A percentile compares a stretch with the other conserved stretches of the same genome.
These are phyloP conservation scores for Itoplectis maculator DNA, from an alignment of 2,888 invertebrate genomes.

Conservation along the genomic window DNA sequence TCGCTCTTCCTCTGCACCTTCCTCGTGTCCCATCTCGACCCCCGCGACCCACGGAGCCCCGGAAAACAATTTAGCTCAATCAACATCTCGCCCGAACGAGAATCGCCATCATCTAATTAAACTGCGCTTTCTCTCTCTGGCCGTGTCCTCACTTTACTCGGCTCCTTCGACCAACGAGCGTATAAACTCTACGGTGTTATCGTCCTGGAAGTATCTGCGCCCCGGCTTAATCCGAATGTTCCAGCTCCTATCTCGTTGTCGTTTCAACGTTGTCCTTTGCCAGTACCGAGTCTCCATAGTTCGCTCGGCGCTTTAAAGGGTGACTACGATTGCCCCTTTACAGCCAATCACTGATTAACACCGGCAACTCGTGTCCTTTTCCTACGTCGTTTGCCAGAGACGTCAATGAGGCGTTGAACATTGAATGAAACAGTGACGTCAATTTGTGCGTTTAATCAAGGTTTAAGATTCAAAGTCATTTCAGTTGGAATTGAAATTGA, in stretches of 20 bases:
- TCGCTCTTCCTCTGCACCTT: slow-evolving; percentile 30
- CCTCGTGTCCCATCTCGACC: slow-evolving; percentile 33
- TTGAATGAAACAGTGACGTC: not conserved
- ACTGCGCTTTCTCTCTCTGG: slow-evolving; percentile 79
- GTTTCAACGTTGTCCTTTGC: slow-evolving; percentile 22
- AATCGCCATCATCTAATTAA: slow-evolving; percentile 84
- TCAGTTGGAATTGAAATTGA: not conserved
- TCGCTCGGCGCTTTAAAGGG: not conserved
- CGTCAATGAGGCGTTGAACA: not conserved
- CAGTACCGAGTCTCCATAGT: slow-evolving; percentile 14
- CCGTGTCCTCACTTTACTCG: slow-evolving; percentile 58
- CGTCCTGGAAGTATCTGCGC: slow-evolving; percentile 79
- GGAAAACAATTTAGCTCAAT: slow-evolving; percentile 85
- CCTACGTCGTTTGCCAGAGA: not conserved
- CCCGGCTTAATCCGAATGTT: slow-evolving; percentile 80
- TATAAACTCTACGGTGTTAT: slow-evolving; percentile 83
- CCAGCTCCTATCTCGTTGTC: slow-evolving; percentile 51
- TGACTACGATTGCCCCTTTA: slow-evolving; percentile 4
- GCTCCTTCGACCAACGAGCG: slow-evolving; percentile 73
- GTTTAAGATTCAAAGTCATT: not conserved
- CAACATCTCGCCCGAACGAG: slow-evolving; percentile 82
- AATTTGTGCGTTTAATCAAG: not conserved
- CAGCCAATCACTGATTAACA: slow-evolving; percentile 1
- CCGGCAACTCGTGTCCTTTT: not conserved
- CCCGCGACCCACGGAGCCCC: slow-evolving; percentile 61